Percentiles rank a stretch among this genome's conserved stretches.
phyloP scores from a whole-genome alignment of 2,113 vertebrate species.

The Kryptolebias marmoratus region DNA sequence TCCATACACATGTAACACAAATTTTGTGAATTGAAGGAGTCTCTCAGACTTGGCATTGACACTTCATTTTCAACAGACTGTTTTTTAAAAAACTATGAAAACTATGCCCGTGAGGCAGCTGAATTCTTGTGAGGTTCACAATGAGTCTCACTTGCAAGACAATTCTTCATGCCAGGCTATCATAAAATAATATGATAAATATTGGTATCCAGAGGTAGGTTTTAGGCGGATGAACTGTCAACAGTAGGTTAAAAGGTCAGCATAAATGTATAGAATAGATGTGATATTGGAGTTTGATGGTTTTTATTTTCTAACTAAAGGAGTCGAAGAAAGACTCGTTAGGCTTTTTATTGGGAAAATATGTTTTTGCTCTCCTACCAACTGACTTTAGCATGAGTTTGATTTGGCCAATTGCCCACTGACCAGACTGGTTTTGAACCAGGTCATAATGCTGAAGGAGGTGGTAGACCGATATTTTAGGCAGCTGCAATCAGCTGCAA shows the following conservation, averaged over 20 bases:
- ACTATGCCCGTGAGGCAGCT: neutral
- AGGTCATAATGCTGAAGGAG: neutral
- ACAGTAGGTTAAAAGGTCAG: too few relatives aligned
- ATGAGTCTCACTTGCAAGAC: neutral
- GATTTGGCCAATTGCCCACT: neutral
- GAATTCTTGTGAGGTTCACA: neutral
- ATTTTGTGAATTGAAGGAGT: constrained; percentile 65
- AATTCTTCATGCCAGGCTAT: too few relatives aligned
- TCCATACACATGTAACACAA: constrained; percentile 53
- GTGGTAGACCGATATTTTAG: too few relatives aligned
- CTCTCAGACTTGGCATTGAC: constrained; percentile 27
- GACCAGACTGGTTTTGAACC: neutral
- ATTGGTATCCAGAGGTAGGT: too few relatives aligned
- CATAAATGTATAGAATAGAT: too few relatives aligned
- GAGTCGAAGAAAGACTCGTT: too few relatives aligned
- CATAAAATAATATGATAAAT: too few relatives aligned
- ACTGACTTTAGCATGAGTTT: neutral
- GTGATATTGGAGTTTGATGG: too few relatives aligned
- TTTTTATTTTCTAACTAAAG: too few relatives aligned
- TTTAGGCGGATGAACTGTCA: too few relatives aligned
- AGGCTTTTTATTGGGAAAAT: neutral
- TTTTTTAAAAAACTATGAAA: constrained; percentile 16
- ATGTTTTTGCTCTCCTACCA: neutral
- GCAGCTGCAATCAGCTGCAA: too few relatives aligned
- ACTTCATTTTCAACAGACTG: constrained; percentile 51